Conservation (phyloP, 2,888 invertebrate genomes). For the Hydriomena furcata region DNA sequence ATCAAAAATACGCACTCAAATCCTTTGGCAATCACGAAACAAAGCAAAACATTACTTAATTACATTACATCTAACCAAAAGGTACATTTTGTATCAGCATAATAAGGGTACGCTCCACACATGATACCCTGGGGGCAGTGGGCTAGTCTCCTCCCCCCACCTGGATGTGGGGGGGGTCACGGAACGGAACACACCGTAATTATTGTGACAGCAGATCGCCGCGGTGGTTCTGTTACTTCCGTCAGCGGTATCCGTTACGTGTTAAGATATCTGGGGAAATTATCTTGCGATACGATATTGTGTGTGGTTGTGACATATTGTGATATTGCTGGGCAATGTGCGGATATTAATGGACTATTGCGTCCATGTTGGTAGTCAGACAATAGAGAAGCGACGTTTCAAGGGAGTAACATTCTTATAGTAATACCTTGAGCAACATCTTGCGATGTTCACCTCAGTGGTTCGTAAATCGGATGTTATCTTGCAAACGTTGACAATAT, state of each 20-base stretch:
- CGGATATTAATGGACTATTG: neutral
- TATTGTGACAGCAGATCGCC: constrained; percentile 26
- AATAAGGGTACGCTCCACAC: constrained; percentile 11
- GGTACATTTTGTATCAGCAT: constrained; percentile 23
- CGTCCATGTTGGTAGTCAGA: no score
- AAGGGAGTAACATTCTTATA: no score
- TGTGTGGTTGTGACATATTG: neutral
- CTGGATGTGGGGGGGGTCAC: neutral
- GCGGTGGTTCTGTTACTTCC: constrained; percentile 12
- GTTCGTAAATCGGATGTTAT: no score
- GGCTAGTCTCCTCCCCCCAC: neutral
- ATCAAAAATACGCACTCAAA: constrained; percentile 3
- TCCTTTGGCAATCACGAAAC: constrained; percentile 17
- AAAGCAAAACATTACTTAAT: constrained; percentile 16
- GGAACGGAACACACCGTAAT: constrained; percentile 25
- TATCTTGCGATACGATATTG: constrained; percentile 6
- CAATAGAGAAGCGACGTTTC: constrained; percentile 31
- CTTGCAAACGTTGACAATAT: no score
- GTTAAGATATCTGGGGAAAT: constrained; percentile 16
- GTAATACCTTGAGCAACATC: no score
- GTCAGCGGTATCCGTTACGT: constrained; percentile 16
- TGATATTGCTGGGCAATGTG: neutral
- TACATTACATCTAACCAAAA: constrained; percentile 15
- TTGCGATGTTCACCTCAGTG: no score
- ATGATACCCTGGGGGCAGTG: constrained; percentile 3